Conservation (phyloP, 1,140 invertebrate genomes). For the Drosophila serrata region DNA sequence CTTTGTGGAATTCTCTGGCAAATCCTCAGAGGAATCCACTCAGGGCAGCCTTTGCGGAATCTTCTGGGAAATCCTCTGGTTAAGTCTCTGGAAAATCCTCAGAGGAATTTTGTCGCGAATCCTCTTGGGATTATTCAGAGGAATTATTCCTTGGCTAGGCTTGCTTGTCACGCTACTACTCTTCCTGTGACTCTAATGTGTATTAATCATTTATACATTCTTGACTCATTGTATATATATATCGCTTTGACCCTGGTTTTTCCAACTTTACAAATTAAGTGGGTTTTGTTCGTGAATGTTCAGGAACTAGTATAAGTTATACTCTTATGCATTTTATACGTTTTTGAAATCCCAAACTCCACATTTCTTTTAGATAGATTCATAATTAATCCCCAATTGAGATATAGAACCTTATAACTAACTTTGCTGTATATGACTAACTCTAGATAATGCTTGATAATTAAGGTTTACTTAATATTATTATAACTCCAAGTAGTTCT, state of each 20-base stretch:
- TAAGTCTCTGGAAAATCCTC: background rate
- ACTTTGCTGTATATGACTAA: too few species aligned
- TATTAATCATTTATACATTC: background rate
- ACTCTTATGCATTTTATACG: too few species aligned
- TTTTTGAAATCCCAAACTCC: too few species aligned
- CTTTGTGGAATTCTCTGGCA: too few species aligned
- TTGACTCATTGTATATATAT: background rate
- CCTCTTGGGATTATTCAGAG: too few species aligned
- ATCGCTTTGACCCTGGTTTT: background rate
- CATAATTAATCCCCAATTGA: background rate
- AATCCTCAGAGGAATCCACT: too few species aligned
- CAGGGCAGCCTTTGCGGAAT: background rate
- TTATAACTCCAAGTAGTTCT: background rate
- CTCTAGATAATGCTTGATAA: background rate
- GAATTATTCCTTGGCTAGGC: background rate
- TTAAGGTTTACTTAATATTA: too few species aligned
- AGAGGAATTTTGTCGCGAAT: background rate
- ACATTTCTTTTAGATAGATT: background rate
- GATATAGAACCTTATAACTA: background rate
- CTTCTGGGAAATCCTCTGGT: background rate
- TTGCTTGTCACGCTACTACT: background rate
- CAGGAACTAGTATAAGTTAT: background rate
- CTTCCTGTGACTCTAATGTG: background rate
- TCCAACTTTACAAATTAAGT: background rate
- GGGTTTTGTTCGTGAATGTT: background rate